Evolutionary conservation across 2,888 invertebrate genomes (phyloP), one percentile per base, ranked within the genome.

Genomic region (Lepas anatifera): DNA sequence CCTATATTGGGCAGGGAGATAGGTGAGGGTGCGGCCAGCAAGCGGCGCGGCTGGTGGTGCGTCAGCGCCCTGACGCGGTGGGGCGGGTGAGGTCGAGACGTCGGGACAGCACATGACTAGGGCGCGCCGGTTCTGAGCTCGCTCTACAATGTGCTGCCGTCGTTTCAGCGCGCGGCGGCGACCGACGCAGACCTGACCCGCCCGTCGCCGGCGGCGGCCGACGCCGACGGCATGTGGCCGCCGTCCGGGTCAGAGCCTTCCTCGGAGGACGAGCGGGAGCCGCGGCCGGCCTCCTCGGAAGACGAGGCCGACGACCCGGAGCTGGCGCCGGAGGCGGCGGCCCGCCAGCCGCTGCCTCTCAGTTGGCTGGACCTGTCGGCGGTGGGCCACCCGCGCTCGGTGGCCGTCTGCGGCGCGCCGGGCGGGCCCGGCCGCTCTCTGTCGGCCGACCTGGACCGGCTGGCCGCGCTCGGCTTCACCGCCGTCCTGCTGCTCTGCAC

Each of bases 341-440:
- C 8, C 25, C 52, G 25, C 10, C 32, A 13, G 3, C 32, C 64
- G 39, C 64, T 64, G 64, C 37, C 64, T 22, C 35, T 64, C 64
- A 37, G 64, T 39, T 64, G 64, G 64, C 64, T 64, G n/a, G 64
- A 64, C 64, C 35, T 64, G 64, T 64, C 64, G n/a, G 35, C 25
- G 37, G 64, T 64, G 29, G 64, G 64, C 13, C 37, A 64, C 39
- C 64, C 37, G 64, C 64, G 64, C 64, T 64, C 64, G 64, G 35
- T 64, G 64, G 64, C 64, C 22, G 22, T 64, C 10, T n/a, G n/a
- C 11, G n/a, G n/a, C 37, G n/a, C 25, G 37, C 37, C 64, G n/a
- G 29, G 37, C 43, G 69, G 32, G 48, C 29, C 32, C 18, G 39
- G 50, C 27, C 27, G 50, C n/a, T 22, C 11, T 16, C 16, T 48